Base-by-base conservation (phyloP, 2,888 invertebrate genomes). In the Troglohyphantes excavatus region DNA sequence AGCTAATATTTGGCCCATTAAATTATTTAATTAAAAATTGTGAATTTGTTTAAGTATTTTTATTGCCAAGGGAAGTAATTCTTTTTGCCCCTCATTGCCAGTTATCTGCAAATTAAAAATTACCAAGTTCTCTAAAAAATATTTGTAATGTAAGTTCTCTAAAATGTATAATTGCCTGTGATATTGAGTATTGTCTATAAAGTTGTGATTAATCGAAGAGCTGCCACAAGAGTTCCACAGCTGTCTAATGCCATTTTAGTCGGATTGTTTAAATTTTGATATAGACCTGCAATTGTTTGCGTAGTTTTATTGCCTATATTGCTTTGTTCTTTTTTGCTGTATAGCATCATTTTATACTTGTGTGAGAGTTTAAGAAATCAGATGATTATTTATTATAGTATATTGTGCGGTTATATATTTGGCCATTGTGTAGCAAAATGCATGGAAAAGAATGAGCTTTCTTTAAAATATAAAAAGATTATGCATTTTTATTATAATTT, bases 161-260 rank as follows among this genome's bases (percentile, higher is more conserved):
- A 9, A 13, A 23, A 39, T 21, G 26, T 65, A 43, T 19, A n/a
- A 70, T 72, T 63, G 46, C 83, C 53, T 83, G 83, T 83, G 83
- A 83, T 83, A 83, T 63, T 61, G 13, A 59, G 39, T 61, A 23
- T 53, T 39, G 9, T 72, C 53, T 73, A 29, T 26, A 68, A 33
- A 68, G 19, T 63, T 82, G 33, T 61, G n/a, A 23, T 21, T 27
- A 59, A 76, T 65, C 75, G 27, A 21, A 59, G 39, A 39, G 27
- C 43, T 89, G 88, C 88, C 88, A 89, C 82, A 89, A 82, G 76
- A 76, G 23, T 43, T 65, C 73, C 83, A 83, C 83, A 83, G 83
- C 83, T 83, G 83, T 26, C 39, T 61, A 72, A 82, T 72, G 63
- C 83, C 63, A 83, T 82, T 59, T 59, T 70, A 72, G 59, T 43